Percentiles rank a stretch among this genome's conserved stretches.
These are phyloP conservation scores for Anseranas semipalmata DNA, from an alignment of 2,113 vertebrate genomes.

Conservation along the genomic window DNA sequence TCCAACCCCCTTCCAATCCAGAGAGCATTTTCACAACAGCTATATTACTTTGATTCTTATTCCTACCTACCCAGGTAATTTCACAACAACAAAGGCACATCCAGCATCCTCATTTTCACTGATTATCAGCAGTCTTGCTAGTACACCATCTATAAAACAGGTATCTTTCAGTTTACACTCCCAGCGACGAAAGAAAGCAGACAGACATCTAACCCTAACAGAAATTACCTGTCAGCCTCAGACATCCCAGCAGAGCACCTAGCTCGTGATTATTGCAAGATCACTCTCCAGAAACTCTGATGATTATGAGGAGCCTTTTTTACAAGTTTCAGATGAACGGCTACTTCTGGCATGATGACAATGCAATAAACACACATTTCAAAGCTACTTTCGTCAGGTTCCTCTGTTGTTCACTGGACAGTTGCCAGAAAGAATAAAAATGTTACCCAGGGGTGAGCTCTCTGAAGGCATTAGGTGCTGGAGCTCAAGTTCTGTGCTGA, in stretches of 20 bases:
- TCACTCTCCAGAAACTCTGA: background rate
- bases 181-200: background rate
- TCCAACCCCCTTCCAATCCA: background rate
- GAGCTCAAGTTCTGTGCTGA: background rate
- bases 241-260: background rate
- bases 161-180: background rate
- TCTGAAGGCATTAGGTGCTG: background rate
- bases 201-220: background rate
- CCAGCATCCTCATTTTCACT: background rate
- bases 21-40: background rate
- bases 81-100: background rate
- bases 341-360: slow-evolving; percentile 41
- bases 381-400: slow-evolving; percentile 38
- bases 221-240: background rate
- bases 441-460: slow-evolving; percentile 42
- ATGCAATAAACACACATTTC: slow-evolving; percentile 63
- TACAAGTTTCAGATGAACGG: background rate
- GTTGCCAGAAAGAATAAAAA: slow-evolving; percentile 48
- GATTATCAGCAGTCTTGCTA: accelerated
- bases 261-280: background rate
- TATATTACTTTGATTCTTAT: background rate
- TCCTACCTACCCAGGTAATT: background rate
- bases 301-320: background rate
- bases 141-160: background rate
- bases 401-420: background rate